These are phyloP conservation scores for Mystacides longicornis DNA, from an alignment of 2,888 invertebrate genomes.

Conservation along the genomic window DNA sequence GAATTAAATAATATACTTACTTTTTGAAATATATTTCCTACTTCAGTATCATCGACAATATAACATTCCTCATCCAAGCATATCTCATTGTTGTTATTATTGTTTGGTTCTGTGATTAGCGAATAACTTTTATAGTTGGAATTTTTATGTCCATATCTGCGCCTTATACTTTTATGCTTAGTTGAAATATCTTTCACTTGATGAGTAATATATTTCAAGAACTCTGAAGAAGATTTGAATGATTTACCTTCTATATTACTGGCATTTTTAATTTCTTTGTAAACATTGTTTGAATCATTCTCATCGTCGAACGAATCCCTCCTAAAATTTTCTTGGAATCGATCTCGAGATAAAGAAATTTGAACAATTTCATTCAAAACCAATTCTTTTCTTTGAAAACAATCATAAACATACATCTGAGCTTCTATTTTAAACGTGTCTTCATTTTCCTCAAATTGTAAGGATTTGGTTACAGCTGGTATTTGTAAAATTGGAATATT, in stretches of 20 bases:
- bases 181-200: not conserved
- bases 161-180: not conserved
- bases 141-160: not conserved
- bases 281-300: conserved; percentile 2
- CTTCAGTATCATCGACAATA: not conserved
- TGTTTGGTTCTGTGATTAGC: not conserved
- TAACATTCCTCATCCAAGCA: not conserved
- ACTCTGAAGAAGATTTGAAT: conserved; percentile 11
- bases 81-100: not conserved
- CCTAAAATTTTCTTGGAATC: not conserved
- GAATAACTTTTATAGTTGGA: not conserved
- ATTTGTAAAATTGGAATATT: conserved; percentile 12
- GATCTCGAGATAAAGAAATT: conserved; percentile 3
- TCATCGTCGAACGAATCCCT: not conserved
- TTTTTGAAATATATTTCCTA: not conserved
- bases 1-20: not conserved
- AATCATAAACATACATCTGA: conserved; percentile 20
- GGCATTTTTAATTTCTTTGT: conserved; percentile 4
- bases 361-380: conserved; percentile 17
- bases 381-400: conserved; percentile 20
- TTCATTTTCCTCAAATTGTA: conserved; percentile 13
- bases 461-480: conserved; percentile 7
- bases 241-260: conserved; percentile 10
- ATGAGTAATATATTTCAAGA: conserved; percentile 6
- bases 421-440: conserved; percentile 8